Percentiles rank a stretch among this genome's conserved stretches.
Conservation (phyloP, 2,113 vertebrate genomes). For the Forbesichthys agassizii region DNA sequence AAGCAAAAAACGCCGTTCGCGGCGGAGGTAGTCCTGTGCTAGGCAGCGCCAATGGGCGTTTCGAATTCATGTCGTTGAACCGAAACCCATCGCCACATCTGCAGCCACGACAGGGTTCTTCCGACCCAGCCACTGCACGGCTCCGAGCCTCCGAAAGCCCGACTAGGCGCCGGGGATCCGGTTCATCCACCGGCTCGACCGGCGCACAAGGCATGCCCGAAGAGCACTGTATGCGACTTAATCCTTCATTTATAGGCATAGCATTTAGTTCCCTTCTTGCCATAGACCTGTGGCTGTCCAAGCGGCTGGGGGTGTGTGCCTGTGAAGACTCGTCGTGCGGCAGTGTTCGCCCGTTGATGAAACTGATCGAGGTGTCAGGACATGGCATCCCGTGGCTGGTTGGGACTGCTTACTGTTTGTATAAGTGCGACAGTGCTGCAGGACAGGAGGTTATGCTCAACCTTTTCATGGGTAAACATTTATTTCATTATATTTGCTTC, state of each 20-base stretch:
- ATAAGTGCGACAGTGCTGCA: conserved; percentile 85
- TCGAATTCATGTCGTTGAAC: conserved; percentile 85
- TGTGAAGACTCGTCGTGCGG: conserved; percentile 91
- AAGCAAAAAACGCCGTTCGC: conserved; percentile 65
- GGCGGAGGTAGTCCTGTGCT: conserved; percentile 68
- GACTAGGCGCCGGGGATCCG: conserved; percentile 81
- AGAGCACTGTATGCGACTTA: conserved; percentile 90
- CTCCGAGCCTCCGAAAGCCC: conserved; percentile 86
- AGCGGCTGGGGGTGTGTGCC: conserved; percentile 91
- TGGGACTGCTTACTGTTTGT: conserved; percentile 85
- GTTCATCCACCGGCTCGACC: conserved; percentile 72
- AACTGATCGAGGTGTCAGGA: conserved; percentile 91
- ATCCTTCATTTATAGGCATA: conserved; percentile 88
- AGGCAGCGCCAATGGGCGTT: conserved; percentile 70
- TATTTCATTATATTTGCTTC: not conserved
- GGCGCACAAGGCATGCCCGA: conserved; percentile 77
- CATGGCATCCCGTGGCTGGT: conserved; percentile 94
- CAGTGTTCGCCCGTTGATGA: conserved; percentile 89
- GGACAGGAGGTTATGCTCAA: conserved; percentile 94
- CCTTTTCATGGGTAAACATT: conserved; percentile 86
- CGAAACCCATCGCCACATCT: conserved; percentile 66
- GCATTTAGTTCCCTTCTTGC: conserved; percentile 92
- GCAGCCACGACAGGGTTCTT: conserved; percentile 72
- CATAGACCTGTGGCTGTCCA: conserved; percentile 94
- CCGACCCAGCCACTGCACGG: conserved; percentile 76